A percentile compares a stretch with the other conserved stretches of the same genome.
Evolutionary conservation across 2,888 invertebrate species (phyloP).

Genomic region (Polymixis lichenea): DNA sequence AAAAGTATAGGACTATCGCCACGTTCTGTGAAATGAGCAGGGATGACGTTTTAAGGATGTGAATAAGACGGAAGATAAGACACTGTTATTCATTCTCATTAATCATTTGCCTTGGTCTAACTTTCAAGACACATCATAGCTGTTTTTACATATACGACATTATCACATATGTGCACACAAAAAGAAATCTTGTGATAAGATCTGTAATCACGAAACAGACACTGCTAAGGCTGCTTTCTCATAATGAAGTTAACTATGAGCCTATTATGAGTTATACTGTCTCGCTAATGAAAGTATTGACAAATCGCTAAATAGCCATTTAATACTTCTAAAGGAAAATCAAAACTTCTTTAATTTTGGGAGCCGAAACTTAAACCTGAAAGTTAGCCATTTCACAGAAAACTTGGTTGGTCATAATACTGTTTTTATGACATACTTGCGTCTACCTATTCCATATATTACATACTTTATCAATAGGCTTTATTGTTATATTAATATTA

Average conservation of each 20-base stretch:
- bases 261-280: background rate
- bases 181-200: background rate
- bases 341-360: background rate
- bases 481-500: constrained; percentile 49
- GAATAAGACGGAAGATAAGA: constrained; percentile 6
- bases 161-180: background rate
- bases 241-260: background rate
- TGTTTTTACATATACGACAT: background rate
- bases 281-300: constrained; percentile 1
- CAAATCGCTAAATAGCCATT: background rate
- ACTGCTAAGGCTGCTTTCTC: background rate
- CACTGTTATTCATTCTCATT: constrained; percentile 1
- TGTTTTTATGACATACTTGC: constrained; percentile 43
- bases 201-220: background rate
- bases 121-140: background rate
- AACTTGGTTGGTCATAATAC: constrained; percentile 8
- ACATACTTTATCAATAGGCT: constrained; percentile 45
- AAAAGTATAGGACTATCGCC: constrained; percentile 17
- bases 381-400: constrained; percentile 28
- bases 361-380: background rate
- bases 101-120: background rate
- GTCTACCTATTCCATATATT: constrained; percentile 54
- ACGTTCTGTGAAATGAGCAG: constrained; percentile 16
- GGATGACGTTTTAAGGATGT: background rate
- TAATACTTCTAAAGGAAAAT: background rate